A percentile compares a stretch with the other conserved stretches of the same genome.
Conservation (phyloP, 2,113 vertebrate species). For the Spea multiplicata region DNA sequence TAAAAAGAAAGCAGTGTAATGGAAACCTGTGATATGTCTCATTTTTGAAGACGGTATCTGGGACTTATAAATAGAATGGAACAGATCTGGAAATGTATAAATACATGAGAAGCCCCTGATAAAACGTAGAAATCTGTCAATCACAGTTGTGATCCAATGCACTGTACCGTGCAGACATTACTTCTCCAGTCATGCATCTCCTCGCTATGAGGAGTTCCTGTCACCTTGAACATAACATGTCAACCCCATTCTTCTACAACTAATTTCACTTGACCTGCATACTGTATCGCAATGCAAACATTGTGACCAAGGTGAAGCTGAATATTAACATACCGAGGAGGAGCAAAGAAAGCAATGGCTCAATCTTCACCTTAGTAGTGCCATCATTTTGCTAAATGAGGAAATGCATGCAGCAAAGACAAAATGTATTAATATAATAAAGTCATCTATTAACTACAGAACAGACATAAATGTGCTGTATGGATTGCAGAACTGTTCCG, state of each 20-base stretch:
- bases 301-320: no score
- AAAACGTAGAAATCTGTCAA: constrained; percentile 10
- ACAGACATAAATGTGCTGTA: no score
- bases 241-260: neutral
- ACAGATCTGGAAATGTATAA: constrained; percentile 21
- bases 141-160: constrained; percentile 11
- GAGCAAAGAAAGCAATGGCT: no score
- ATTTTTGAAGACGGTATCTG: neutral
- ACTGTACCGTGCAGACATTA: constrained; percentile 18
- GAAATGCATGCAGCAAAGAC: no score
- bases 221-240: neutral
- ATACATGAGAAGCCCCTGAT: constrained; percentile 19
- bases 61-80: constrained; percentile 9
- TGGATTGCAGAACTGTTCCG: no score
- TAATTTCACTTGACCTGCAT: neutral
- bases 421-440: no score
- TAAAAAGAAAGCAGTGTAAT: neutral
- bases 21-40: neutral
- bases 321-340: no score
- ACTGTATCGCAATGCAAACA: neutral
- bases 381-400: no score
- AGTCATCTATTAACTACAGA: no score
- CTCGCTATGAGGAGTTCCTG: neutral
- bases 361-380: no score
- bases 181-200: constrained; percentile 16